Conservation (phyloP, 2,888 invertebrate genomes). For the Brachyptera putata region DNA sequence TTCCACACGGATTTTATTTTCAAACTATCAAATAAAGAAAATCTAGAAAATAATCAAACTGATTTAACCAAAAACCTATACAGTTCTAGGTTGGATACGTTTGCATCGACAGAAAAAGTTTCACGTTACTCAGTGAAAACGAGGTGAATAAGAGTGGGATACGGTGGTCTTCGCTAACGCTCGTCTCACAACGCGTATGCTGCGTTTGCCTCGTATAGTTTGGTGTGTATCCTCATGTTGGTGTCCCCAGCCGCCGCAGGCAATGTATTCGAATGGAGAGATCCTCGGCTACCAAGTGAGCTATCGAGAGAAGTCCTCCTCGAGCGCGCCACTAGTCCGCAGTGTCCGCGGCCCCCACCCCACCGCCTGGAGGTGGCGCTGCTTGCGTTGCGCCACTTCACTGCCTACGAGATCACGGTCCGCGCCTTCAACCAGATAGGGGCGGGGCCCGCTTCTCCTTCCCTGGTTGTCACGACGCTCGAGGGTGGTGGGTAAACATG, state of each 20-base stretch:
- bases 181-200: too few species aligned
- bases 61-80: too few species aligned
- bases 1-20: too few species aligned
- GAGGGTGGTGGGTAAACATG: constrained; percentile 64
- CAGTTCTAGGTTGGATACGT: too few species aligned
- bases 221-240: too few species aligned
- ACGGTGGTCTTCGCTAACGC: too few species aligned
- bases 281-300: constrained; percentile 49
- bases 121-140: too few species aligned
- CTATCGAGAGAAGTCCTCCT: constrained; percentile 39
- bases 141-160: too few species aligned
- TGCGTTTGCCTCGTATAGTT: too few species aligned
- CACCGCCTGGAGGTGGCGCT: constrained; percentile 42
- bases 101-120: too few species aligned
- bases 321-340: constrained; percentile 31
- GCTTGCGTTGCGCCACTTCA: constrained; percentile 67
- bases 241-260: constrained; percentile 43
- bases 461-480: constrained; percentile 70
- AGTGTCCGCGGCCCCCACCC: constrained; percentile 38
- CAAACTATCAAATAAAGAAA: too few species aligned
- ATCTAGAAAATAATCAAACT: too few species aligned
- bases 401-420: constrained; percentile 72
- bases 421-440: constrained; percentile 78
- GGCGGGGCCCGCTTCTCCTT: constrained; percentile 68
- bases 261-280: constrained; percentile 44